Evolutionary conservation across 2,113 vertebrate species (phyloP), one percentile per base, ranked within the genome.

Genomic region (rat (Rattus norvegicus)): DNA sequence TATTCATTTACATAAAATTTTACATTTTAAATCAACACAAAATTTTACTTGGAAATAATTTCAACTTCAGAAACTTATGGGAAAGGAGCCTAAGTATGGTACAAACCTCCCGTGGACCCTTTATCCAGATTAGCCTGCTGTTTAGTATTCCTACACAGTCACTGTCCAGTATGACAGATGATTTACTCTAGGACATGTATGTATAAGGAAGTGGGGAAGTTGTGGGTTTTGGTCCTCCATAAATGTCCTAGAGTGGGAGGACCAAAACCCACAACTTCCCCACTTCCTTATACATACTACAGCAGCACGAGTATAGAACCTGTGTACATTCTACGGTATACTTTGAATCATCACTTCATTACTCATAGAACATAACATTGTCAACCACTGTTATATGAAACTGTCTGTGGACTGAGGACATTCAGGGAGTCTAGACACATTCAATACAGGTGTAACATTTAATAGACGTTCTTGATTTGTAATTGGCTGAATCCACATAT

Each of bases 21-120:
- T 81, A 72, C 24, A 92, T 75, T 63, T 30, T 80, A 83, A 93
- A 76, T 63, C 84, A 30, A 88, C 1, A 56, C 49, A 69, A 65
- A 2, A 54, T 88, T 81, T 92, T 54, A 93, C 33, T 93, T 88
- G 19, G 36, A 97, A 94, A 90, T 84, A 85, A 59, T 93, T 93
- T 70, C 10, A 83, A 81, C 19, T 91, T 94, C 0, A 94, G 19
- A 65, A 77, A 88, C 36, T 52, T 54, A 76, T 47, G 36, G 11
- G 12, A 75, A 63, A 91, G 88, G 69, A 52, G 2, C 28, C 8
- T 80, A 96, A 69, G 6, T 67, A 77, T 63, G 70, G 43, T 1
- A n/a, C 43, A 70, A 94, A 3, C 5, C 5, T 12, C 24, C 7
- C n/a, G 59, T 36, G 7, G 80, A 47, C 19, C 47, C 30, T 93